Conservation (phyloP, 2,888 invertebrate genomes). For the Acanthosoma haemorrhoidale region DNA sequence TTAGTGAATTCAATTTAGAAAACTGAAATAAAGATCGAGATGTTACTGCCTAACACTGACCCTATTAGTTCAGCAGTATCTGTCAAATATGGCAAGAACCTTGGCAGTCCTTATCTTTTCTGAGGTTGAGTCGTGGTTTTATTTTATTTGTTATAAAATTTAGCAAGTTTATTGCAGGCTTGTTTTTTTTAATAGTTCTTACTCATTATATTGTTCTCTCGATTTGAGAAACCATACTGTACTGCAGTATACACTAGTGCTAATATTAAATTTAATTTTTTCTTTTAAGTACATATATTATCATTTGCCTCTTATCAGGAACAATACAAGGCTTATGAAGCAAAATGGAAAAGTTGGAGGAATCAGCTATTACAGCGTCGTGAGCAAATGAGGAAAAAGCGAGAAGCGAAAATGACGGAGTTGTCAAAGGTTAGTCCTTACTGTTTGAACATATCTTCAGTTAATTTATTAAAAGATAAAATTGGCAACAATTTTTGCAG, state of each 20-base stretch:
- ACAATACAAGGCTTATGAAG: constrained; percentile 77
- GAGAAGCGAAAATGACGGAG: constrained; percentile 47
- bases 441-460: background rate
- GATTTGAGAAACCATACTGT: no score
- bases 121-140: no score
- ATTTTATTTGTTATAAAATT: no score
- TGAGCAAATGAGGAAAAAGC: constrained; percentile 72
- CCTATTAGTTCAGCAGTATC: no score
- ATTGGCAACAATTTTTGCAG: no score
- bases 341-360: constrained; percentile 80
- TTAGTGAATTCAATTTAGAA: no score
- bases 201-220: background rate
- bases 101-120: no score
- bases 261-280: background rate
- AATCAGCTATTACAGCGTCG: constrained; percentile 70
- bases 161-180: background rate
- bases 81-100: no score
- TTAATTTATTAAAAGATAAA: background rate
- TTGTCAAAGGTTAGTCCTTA: constrained; percentile 40
- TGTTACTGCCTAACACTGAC: no score
- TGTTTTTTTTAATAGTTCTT: background rate
- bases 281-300: background rate
- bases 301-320: constrained; percentile 46
- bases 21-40: no score
- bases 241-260: background rate